Evolutionary conservation across 2,888 invertebrate genomes (phyloP).

Genomic region (Anthophora plumipes): DNA sequence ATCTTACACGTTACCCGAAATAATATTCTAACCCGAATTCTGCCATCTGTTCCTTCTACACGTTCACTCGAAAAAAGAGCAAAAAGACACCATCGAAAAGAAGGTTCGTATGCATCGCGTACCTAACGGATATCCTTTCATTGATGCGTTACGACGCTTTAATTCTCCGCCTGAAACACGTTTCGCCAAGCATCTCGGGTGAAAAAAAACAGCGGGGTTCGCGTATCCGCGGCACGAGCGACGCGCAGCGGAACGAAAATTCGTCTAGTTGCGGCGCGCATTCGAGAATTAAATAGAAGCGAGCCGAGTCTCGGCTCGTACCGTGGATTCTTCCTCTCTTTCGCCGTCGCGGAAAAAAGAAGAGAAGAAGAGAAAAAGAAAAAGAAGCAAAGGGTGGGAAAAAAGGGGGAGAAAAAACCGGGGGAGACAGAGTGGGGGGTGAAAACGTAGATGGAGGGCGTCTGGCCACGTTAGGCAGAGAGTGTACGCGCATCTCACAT

Average conservation of each 20-base stretch:
- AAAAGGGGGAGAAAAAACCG: neutral
- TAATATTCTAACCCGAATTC: no score
- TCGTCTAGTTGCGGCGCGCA: slow-evolving; percentile 24
- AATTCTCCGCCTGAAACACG: neutral
- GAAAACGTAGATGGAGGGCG: slow-evolving; percentile 33
- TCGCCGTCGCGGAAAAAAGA: neutral
- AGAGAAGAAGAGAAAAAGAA: neutral
- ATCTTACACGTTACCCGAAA: no score
- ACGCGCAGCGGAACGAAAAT: slow-evolving; percentile 16
- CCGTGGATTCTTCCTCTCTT: slow-evolving; percentile 33
- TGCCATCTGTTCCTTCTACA: no score
- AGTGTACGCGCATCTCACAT: slow-evolving; percentile 58
- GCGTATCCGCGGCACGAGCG: neutral
- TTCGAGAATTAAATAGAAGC: slow-evolving; percentile 50
- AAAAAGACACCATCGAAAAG: neutral
- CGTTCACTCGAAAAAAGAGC: neutral
- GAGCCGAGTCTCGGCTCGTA: slow-evolving; percentile 16
- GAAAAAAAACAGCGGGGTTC: neutral
- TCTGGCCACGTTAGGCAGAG: slow-evolving; percentile 50
- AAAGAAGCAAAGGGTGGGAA: neutral
- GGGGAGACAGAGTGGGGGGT: slow-evolving; percentile 4
- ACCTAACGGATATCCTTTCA: neutral
- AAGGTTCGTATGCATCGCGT: no score
- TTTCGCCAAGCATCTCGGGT: slow-evolving; percentile 8
- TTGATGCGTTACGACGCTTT: neutral